These are phyloP conservation scores for Apostichopus japonicus DNA, from an alignment of 35 echinoderm and acorn worm genomes.

Conservation along the genomic window DNA sequence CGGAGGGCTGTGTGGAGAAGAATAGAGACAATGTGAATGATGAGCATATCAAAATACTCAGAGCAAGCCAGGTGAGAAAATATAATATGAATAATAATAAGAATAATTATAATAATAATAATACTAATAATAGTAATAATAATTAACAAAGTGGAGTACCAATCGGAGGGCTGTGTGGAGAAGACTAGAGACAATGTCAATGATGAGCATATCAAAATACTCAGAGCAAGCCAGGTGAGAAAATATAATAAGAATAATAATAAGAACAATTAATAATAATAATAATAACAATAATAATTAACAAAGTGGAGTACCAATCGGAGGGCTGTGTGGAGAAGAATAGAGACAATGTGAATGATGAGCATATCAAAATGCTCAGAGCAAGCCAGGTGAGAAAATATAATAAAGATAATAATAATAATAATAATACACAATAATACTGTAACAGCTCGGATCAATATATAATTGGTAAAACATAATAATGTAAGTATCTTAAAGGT, in stretches of 20 bases:
- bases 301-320: conserved; percentile 91
- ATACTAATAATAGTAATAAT: too few relatives aligned
- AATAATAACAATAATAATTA: too few relatives aligned
- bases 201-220: conserved; percentile 97
- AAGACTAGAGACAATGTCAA: conserved; percentile 98
- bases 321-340: conserved; percentile 97
- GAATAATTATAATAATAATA: too few relatives aligned
- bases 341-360: conserved; percentile 95
- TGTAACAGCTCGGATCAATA: too few relatives aligned
- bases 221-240: conserved; percentile 92
- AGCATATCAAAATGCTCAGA: conserved; percentile 95
- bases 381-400: conserved; percentile 84
- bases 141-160: conserved; percentile 82
- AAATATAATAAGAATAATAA: too few relatives aligned
- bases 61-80: conserved; percentile 87
- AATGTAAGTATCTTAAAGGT: too few relatives aligned
- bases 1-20: conserved; percentile 92
- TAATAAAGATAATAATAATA: too few relatives aligned
- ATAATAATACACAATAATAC: too few relatives aligned
- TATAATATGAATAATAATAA: too few relatives aligned
- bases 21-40: conserved; percentile 98
- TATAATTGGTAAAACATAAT: too few relatives aligned
- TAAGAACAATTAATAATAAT: too few relatives aligned
- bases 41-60: conserved; percentile 96
- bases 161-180: conserved; percentile 89